These are phyloP conservation scores for Cuculus canorus DNA, from an alignment of 2,797 vertebrate species.

Conservation along the genomic window DNA sequence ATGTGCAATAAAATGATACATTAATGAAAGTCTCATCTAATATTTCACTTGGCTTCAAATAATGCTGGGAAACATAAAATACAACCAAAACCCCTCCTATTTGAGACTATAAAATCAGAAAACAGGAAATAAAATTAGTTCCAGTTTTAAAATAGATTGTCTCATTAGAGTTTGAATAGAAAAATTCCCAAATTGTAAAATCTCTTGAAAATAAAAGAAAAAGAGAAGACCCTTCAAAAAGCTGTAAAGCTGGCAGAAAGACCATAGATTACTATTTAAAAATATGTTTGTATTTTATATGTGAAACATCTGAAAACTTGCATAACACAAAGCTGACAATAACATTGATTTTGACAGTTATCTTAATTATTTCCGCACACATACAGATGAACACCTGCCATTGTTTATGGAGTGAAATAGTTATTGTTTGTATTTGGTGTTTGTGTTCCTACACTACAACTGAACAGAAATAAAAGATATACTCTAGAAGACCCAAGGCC, in stretches of 20 bases:
- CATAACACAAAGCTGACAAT: not conserved
- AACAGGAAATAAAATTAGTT: not conserved
- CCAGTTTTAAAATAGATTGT: not conserved
- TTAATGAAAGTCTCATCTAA: not conserved
- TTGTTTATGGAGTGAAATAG: not conserved
- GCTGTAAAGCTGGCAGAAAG: not conserved
- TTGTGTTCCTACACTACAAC: slow-evolving; percentile 5
- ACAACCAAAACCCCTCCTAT: not conserved
- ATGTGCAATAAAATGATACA: not conserved
- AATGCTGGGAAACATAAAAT: not conserved
- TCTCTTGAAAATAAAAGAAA: not conserved
- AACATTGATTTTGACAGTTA: not conserved
- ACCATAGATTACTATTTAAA: not conserved
- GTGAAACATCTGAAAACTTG: not conserved
- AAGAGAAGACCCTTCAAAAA: not conserved
- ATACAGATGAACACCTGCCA: not conserved
- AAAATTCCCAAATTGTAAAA: not conserved
- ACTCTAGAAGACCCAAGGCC: not conserved
- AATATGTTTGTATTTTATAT: not conserved
- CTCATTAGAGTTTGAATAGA: not conserved
- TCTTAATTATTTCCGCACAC: not conserved
- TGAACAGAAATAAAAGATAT: slow-evolving; percentile 17
- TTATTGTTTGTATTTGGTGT: not conserved
- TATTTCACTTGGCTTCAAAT: not conserved
- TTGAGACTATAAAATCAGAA: not conserved